A percentile compares a stretch with the other conserved stretches of the same genome.
These are phyloP conservation scores for Eristalinus sepulchralis DNA, from an alignment of 2,888 invertebrate species.

Conservation along the genomic window DNA sequence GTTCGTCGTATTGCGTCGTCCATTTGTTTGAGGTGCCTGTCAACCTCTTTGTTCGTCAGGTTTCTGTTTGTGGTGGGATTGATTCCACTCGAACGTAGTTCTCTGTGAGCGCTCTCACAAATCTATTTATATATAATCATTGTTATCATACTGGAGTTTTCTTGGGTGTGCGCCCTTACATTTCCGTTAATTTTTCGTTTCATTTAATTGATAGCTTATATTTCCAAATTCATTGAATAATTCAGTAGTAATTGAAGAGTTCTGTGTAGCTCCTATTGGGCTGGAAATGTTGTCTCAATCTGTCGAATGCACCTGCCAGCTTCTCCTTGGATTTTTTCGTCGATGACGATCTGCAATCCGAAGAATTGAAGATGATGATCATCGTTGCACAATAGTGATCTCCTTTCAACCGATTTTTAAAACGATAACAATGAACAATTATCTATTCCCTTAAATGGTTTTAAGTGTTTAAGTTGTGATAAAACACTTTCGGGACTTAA, in stretches of 20 bases:
- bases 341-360: conserved; percentile 12
- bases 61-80: too few relatives aligned
- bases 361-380: conserved; percentile 9
- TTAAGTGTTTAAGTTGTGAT: conserved; percentile 1
- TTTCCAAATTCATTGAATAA: conserved; percentile 7
- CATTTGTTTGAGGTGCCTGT: too few relatives aligned
- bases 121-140: too few relatives aligned
- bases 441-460: conserved; percentile 1
- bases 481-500: conserved; percentile 5
- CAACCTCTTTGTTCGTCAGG: too few relatives aligned
- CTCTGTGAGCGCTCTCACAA: too few relatives aligned
- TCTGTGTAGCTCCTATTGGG: neutral
- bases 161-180: conserved; percentile 2
- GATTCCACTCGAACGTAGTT: too few relatives aligned
- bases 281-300: conserved; percentile 10
- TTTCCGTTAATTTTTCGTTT: conserved; percentile 11
- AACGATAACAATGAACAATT: conserved; percentile 9
- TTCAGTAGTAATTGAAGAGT: conserved; percentile 2
- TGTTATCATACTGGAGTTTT: conserved; percentile 13
- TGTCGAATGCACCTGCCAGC: neutral
- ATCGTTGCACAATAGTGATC: neutral
- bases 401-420: conserved; percentile 9
- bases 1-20: too few relatives aligned
- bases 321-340: neutral
- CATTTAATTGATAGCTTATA: neutral